phyloP scores from a whole-genome alignment of 1,140 invertebrate genomes.

The Campoletis sonorensis region DNA sequence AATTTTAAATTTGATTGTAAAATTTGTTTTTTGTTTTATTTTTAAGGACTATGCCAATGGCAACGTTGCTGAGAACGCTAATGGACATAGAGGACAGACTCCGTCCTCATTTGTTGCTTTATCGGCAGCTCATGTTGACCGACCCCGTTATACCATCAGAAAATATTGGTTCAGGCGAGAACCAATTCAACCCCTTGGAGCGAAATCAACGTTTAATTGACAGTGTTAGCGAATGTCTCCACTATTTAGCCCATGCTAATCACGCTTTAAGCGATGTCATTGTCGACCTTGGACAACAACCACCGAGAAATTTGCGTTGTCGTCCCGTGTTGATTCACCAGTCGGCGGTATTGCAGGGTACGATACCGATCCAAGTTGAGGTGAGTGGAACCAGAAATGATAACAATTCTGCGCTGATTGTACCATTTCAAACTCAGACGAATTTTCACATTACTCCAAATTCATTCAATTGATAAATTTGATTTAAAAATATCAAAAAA shows the following conservation, averaged over 20 bases:
- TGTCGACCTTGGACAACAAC: constrained; percentile 82
- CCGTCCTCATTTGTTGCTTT: constrained; percentile 80
- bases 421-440: too few species aligned
- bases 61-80: constrained; percentile 79
- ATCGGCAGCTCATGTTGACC: constrained; percentile 76
- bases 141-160: constrained; percentile 59
- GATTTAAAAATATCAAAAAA: too few species aligned
- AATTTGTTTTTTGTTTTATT: constrained; percentile 17
- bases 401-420: neutral
- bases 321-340: constrained; percentile 86
- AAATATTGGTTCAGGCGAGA: neutral
- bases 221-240: constrained; percentile 86
- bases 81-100: constrained; percentile 80
- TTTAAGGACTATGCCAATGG: constrained; percentile 78
- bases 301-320: constrained; percentile 84
- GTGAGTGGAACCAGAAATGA: constrained; percentile 59
- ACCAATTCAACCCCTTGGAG: constrained; percentile 57
- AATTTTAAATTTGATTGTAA: constrained; percentile 11
- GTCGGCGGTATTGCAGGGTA: constrained; percentile 79
- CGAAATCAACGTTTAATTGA: constrained; percentile 82
- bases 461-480: too few species aligned
- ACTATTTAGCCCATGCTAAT: constrained; percentile 90
- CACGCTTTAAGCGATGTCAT: constrained; percentile 92
- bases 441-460: too few species aligned
- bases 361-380: constrained; percentile 82